Conservation (phyloP, 1,140 invertebrate genomes). For the Rhagoletis pomonella region DNA sequence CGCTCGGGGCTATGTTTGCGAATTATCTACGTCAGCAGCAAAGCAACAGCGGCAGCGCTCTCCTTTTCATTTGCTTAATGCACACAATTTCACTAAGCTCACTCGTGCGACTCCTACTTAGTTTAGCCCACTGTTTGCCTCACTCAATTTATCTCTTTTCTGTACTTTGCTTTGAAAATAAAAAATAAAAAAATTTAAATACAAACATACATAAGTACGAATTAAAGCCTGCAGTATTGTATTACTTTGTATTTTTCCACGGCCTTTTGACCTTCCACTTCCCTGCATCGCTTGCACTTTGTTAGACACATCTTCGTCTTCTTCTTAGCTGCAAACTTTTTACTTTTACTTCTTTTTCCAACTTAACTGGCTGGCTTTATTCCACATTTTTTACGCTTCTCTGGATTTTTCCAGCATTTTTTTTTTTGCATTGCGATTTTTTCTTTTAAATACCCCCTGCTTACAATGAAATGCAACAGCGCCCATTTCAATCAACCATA, state of each 20-base stretch:
- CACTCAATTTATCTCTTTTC: background rate
- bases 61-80: conserved; percentile 50
- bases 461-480: background rate
- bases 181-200: too few relatives aligned
- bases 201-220: background rate
- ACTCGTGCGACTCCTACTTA: conserved; percentile 26
- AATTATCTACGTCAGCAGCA: background rate
- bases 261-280: background rate
- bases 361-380: conserved; percentile 7
- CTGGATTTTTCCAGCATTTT: background rate
- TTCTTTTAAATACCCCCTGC: background rate
- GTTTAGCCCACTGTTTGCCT: background rate
- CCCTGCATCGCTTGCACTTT: background rate
- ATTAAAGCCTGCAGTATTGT: background rate
- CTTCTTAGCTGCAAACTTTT: conserved; percentile 16
- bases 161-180: background rate
- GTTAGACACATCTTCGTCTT: background rate
- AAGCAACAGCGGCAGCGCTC: background rate
- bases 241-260: background rate
- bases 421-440: background rate
- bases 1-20: background rate
- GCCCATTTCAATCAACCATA: background rate
- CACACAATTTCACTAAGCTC: conserved; percentile 47
- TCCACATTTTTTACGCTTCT: background rate
- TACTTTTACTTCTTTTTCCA: background rate